Base-by-base conservation (phyloP, 2,888 invertebrate genomes). In the Sepioteuthis lessoniana region DNA sequence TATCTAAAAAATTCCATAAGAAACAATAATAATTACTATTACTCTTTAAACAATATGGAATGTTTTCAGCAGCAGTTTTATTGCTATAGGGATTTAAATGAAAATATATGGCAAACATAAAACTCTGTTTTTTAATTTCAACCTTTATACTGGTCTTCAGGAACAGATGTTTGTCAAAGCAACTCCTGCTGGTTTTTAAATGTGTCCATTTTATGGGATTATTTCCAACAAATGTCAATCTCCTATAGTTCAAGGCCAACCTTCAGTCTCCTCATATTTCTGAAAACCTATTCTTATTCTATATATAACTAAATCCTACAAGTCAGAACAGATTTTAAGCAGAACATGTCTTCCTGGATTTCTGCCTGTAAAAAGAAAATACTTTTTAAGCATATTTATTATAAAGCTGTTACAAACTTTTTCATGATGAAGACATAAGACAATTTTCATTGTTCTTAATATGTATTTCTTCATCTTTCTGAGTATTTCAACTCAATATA, bases 101-200 rank as follows among this genome's bases (percentile, higher is more conserved):
- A 76, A 76, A 76, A 76, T n/a, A n/a, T n/a, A n/a, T 76, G 5
- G 13, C n/a, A 21, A 76, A 76, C 76, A n/a, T n/a, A 76, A n/a
- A 76, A 0, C 0, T 76, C 13, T 76, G n/a, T 16, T 76, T 76
- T 76, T 76, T 76, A 76, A n/a, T 76, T 76, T 19, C n/a, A 76
- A 76, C n/a, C 76, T 76, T 76, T 76, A 13, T n/a, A 76, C 19
- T 76, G 16, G n/a, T 76, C 76, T n/a, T n/a, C 76, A 35, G 16
- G 76, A 76, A 76, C 76, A 76, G 76, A 76, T 76, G 76, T 76
- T 76, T 76, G n/a, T 16, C 76, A 76, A 76, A 76, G 76, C n/a
- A 76, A 76, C 16, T 76, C 76, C 16, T n/a, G 76, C 76, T 76
- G 76, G 13, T 76, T 76, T 76, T 76, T n/a, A 76, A n/a, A n/a